Evolutionary conservation across 2,113 vertebrate genomes (phyloP).

Genomic region (Scomber colias): DNA sequence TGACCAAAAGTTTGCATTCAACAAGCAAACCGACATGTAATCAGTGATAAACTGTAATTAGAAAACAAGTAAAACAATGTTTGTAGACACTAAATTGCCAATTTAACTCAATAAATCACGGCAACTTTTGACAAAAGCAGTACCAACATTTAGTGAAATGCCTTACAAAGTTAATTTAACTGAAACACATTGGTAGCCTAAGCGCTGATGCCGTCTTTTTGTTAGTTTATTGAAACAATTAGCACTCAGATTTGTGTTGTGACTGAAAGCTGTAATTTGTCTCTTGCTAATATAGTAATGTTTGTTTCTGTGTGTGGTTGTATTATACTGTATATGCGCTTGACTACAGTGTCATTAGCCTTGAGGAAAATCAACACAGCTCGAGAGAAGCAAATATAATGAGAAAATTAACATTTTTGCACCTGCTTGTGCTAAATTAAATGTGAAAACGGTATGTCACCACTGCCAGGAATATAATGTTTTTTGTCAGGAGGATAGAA

Average conservation of each 20-base stretch:
- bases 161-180: neutral
- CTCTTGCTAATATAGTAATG: neutral
- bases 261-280: neutral
- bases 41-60: neutral
- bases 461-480: neutral
- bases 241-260: neutral
- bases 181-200: slow-evolving; percentile 3
- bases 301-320: neutral
- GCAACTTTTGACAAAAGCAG: neutral
- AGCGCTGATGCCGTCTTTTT: neutral
- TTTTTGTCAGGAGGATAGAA: slow-evolving; percentile 11
- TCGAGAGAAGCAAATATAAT: neutral
- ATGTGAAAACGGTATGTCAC: neutral
- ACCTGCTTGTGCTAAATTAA: neutral
- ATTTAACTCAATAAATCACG: neutral
- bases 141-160: neutral
- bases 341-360: neutral
- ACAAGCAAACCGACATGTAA: neutral
- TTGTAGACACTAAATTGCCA: neutral
- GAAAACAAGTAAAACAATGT: neutral
- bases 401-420: neutral
- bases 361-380: slow-evolving; percentile 7
- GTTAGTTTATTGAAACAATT: neutral
- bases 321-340: neutral
- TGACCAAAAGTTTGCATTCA: neutral